Base-by-base conservation (phyloP, 2,113 vertebrate genomes). In the Pygoscelis adeliae region DNA sequence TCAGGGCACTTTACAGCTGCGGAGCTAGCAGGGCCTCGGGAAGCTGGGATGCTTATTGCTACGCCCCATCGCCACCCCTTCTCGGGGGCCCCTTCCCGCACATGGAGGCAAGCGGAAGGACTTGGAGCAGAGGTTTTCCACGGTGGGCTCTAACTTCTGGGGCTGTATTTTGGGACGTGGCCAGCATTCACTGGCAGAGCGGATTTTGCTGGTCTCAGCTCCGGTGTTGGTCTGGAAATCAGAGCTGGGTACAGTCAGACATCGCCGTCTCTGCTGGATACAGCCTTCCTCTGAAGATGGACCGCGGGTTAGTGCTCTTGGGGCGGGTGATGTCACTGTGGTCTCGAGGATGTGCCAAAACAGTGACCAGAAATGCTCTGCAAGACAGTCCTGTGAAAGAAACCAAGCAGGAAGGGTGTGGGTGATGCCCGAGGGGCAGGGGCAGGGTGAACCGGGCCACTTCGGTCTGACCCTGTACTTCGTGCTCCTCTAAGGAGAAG, bases 41-140 rank as follows among this genome's bases (percentile, higher is more conserved):
- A 63, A 34, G 17, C 17, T 0, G 1, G 74, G 74, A 46, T 55
- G 76, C 29, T 63, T 13, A 16, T 80, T 40, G 40, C 50, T 42
- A 9, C 1, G 1, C 1, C 42, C 42, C 50, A 14, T 72, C 1
- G 0, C n/a, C 29, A 34, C 4, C 29, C n/a, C 15, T 55, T 14
- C 25, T 55, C 1, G 0, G 26, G 26, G 27, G 6, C 10, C 47
- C 38, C 29, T 59, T 42, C 30, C 44, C 1, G 0, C 13, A 30
- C 44, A 9, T 0, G 4, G 40, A 13, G 34, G 3, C 42, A 42
- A 30, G 25, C 2, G 20, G n/a, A 32, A 36, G 73, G 42, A 42
- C 17, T 30, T 5, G 20, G 55, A 62, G 47, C 25, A 13, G 77
- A 65, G 58, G 19, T 49, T 63, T 58, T 49, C n/a, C 8, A 2